Conservation (phyloP, 1,140 invertebrate species). For the Lepidostoma basale region DNA sequence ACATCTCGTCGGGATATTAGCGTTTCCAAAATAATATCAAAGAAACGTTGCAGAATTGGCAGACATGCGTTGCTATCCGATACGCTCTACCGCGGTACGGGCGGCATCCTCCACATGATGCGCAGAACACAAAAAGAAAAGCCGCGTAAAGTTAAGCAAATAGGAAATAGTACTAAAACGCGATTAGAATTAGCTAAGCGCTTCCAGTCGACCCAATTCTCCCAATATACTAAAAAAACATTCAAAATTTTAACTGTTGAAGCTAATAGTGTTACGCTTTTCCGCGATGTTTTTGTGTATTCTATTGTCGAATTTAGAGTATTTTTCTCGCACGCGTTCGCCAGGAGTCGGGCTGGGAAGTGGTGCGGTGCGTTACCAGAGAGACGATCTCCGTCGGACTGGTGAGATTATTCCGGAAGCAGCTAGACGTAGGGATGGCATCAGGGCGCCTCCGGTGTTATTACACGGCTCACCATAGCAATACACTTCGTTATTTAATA, state of each 20-base stretch:
- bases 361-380: background rate
- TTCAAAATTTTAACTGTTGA: background rate
- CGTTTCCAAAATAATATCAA: constrained; percentile 13
- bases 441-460: background rate
- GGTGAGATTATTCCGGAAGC: constrained; percentile 23
- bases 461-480: background rate
- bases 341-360: background rate
- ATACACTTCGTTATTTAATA: background rate
- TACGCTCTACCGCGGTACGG: background rate
- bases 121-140: background rate
- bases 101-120: background rate
- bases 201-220: constrained; percentile 8
- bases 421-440: background rate
- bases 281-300: background rate
- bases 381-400: constrained; percentile 6
- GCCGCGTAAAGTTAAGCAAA: background rate
- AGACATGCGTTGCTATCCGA: background rate
- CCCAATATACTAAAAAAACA: background rate
- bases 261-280: background rate
- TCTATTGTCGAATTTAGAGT: background rate
- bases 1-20: constrained; percentile 12
- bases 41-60: constrained; percentile 2
- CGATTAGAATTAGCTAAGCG: background rate
- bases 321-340: constrained; percentile 5
- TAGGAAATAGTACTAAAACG: background rate